phyloP scores from a whole-genome alignment of 2,888 invertebrate species.

The Campaea margaritaria region DNA sequence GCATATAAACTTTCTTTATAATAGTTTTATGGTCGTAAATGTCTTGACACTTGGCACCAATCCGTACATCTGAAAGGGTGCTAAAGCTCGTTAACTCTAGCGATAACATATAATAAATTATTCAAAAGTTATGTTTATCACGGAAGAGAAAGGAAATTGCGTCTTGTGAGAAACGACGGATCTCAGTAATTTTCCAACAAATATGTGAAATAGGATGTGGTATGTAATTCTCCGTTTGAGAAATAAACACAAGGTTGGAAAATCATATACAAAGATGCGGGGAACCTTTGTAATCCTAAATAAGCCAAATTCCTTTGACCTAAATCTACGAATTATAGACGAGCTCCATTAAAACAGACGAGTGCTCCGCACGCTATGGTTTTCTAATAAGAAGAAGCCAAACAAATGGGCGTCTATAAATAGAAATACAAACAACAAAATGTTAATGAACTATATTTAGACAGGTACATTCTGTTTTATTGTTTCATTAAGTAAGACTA shows the following conservation, averaged over 20 bases:
- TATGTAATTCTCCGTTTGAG: not conserved
- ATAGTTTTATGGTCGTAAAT: not conserved
- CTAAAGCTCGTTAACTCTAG: not conserved
- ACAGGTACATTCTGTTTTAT: not conserved
- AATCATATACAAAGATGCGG: not conserved
- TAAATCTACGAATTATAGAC: conserved; percentile 19
- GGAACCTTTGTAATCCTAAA: not conserved
- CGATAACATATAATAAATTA: not conserved
- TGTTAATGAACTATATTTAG: not conserved
- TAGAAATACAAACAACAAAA: not conserved
- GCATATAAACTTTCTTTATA: conserved; percentile 22
- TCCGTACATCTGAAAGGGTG: not conserved
- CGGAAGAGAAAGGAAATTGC: conserved; percentile 11
- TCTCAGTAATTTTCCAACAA: not conserved
- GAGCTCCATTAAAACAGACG: conserved; percentile 20
- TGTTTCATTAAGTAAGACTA: not conserved
- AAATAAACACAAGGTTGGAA: not conserved
- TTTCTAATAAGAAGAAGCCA: not conserved
- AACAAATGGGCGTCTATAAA: not conserved
- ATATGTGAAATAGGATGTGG: not conserved
- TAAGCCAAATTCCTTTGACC: conserved; percentile 8
- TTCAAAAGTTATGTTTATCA: not conserved
- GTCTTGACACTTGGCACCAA: not conserved
- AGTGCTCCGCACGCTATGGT: conserved; percentile 23
- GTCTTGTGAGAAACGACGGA: not conserved